phyloP scores from a whole-genome alignment of 2,113 vertebrate genomes.

The Pelvicachromis taeniatus region DNA sequence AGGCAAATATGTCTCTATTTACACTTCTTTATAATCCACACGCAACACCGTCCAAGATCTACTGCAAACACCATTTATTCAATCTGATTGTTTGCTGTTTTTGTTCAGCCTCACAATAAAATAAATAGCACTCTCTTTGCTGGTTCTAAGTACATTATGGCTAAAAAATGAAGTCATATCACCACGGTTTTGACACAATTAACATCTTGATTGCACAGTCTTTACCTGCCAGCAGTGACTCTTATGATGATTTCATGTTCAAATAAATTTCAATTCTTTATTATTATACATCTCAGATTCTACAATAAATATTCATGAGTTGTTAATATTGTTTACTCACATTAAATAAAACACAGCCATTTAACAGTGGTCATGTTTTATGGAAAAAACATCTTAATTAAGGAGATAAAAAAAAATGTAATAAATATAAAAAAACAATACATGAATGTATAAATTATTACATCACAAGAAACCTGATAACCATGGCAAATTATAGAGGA shows the following conservation, averaged over 20 bases:
- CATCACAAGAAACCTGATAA: background rate
- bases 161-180: constrained; percentile 1
- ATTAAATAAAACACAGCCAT: background rate
- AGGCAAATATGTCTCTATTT: constrained; percentile 51
- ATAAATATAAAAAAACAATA: background rate
- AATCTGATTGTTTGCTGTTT: constrained; percentile 32
- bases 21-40: constrained; percentile 49
- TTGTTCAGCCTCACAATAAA: constrained; percentile 25
- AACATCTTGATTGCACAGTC: background rate
- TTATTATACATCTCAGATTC: background rate
- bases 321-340: background rate
- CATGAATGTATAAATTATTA: background rate
- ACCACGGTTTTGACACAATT: background rate
- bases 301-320: background rate
- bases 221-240: background rate
- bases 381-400: background rate
- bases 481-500: background rate
- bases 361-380: background rate
- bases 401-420: background rate
- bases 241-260: background rate
- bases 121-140: constrained; percentile 4
- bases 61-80: constrained; percentile 48
- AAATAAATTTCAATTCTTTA: background rate
- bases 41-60: constrained; percentile 33
- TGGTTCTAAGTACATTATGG: constrained; percentile 7